phyloP scores from a whole-genome alignment of 2,797 vertebrate species.

The Eulemur rubriventer region DNA sequence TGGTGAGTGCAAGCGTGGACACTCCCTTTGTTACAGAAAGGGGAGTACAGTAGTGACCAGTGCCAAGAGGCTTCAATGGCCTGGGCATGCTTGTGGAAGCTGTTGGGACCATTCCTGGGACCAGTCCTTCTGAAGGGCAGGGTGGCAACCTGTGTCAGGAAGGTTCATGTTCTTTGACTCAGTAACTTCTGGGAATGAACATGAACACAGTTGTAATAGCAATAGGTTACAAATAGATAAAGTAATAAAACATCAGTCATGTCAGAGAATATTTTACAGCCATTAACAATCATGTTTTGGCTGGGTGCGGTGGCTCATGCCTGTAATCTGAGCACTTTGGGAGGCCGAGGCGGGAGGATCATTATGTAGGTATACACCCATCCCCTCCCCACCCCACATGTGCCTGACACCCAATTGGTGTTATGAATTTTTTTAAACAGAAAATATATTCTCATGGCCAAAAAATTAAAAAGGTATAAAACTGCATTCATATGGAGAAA shows the following conservation, averaged over 20 bases:
- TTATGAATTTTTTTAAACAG: background rate
- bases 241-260: background rate
- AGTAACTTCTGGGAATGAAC: background rate
- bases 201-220: background rate
- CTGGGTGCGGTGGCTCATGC: too few species aligned
- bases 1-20: background rate
- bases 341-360: too few species aligned
- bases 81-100: accelerated
- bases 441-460: background rate
- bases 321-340: too few species aligned
- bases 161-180: background rate
- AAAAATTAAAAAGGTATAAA: background rate
- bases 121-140: background rate
- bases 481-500: background rate
- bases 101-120: background rate
- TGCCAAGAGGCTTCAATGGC: background rate
- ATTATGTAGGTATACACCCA: too few species aligned
- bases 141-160: background rate
- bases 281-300: background rate
- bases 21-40: background rate
- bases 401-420: too few species aligned
- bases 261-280: background rate
- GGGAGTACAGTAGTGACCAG: background rate
- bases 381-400: too few species aligned
- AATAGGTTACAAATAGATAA: background rate